Evolutionary conservation across 2,888 invertebrate species (phyloP).

Genomic region (Chalcosyrphus nemorum): DNA sequence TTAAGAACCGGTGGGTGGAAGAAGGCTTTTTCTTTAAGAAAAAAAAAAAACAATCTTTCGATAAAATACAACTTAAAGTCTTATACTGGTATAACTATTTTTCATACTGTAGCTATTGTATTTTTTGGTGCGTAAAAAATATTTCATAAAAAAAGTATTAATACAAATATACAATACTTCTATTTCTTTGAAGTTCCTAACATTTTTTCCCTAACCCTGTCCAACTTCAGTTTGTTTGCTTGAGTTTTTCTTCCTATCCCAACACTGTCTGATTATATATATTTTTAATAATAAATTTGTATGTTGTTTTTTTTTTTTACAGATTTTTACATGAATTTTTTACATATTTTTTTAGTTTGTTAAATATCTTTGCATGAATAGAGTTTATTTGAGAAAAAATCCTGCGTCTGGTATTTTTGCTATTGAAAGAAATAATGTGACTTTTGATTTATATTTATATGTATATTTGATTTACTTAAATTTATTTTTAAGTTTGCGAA

Average conservation of each 20-base stretch:
- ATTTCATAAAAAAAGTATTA: constrained; percentile 24
- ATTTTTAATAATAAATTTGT: constrained; percentile 47
- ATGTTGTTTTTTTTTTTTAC: constrained; percentile 54
- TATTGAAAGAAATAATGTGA: constrained; percentile 52
- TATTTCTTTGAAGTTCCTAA: constrained; percentile 60
- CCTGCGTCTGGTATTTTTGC: constrained; percentile 24
- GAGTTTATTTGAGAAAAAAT: constrained; percentile 4
- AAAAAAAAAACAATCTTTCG: background rate
- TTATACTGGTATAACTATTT: constrained; percentile 33
- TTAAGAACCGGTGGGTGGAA: constrained; percentile 69
- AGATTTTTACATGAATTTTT: constrained; percentile 68
- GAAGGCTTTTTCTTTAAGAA: constrained; percentile 44
- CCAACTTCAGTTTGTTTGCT: constrained; percentile 1
- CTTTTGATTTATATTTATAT: constrained; percentile 28
- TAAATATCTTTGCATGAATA: constrained; percentile 26
- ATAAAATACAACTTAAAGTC: constrained; percentile 9
- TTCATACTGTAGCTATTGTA: constrained; percentile 46
- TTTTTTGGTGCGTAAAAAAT: constrained; percentile 28
- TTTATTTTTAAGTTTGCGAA: constrained; percentile 52
- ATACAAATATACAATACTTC: constrained; percentile 66
- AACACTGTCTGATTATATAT: constrained; percentile 66
- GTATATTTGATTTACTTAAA: constrained; percentile 67
- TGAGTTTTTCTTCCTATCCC: constrained; percentile 10
- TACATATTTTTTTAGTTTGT: constrained; percentile 38
- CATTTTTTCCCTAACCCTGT: background rate